Evolutionary conservation across 2,797 vertebrate genomes (phyloP).

Genomic region (Orestias chungarensis): DNA sequence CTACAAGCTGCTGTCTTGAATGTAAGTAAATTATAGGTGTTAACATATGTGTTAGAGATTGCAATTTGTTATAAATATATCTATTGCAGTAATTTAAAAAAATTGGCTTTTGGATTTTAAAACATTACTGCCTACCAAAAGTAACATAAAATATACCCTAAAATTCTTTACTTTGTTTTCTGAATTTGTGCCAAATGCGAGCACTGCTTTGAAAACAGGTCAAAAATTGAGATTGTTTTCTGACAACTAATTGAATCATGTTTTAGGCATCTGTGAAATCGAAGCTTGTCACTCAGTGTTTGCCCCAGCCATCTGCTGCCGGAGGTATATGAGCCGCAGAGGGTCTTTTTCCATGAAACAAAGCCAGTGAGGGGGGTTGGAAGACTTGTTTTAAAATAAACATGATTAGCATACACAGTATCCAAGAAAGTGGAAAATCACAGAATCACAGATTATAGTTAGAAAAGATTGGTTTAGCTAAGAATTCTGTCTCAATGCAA

Average conservation of each 20-base stretch:
- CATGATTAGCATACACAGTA: constrained; percentile 60
- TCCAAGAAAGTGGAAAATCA: constrained; percentile 31
- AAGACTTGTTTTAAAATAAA: constrained; percentile 54
- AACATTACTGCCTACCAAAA: constrained; percentile 18
- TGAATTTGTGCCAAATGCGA: constrained; percentile 30
- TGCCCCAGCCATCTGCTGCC: constrained; percentile 68
- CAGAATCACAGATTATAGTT: constrained; percentile 39
- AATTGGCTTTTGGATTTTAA: constrained; percentile 13
- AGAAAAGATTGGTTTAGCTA: constrained; percentile 24
- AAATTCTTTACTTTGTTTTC: constrained; percentile 18
- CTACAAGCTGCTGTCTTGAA: constrained; percentile 33
- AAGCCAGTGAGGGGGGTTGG: constrained; percentile 44
- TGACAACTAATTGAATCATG: constrained; percentile 55
- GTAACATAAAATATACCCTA: constrained; percentile 21
- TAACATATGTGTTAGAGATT: constrained; percentile 22
- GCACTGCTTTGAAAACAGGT: constrained; percentile 58
- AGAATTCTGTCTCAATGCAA: constrained; percentile 15
- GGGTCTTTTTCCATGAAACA: constrained; percentile 60
- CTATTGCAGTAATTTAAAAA: constrained; percentile 15
- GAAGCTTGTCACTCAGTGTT: constrained; percentile 59
- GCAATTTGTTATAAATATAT: constrained; percentile 33
- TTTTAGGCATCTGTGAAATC: constrained; percentile 65
- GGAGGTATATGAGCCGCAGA: constrained; percentile 60
- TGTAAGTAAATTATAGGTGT: constrained; percentile 23
- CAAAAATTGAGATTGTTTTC: constrained; percentile 59